Evolutionary conservation across 2,113 vertebrate genomes (phyloP).

Genomic region (Chunga burmeisteri): DNA sequence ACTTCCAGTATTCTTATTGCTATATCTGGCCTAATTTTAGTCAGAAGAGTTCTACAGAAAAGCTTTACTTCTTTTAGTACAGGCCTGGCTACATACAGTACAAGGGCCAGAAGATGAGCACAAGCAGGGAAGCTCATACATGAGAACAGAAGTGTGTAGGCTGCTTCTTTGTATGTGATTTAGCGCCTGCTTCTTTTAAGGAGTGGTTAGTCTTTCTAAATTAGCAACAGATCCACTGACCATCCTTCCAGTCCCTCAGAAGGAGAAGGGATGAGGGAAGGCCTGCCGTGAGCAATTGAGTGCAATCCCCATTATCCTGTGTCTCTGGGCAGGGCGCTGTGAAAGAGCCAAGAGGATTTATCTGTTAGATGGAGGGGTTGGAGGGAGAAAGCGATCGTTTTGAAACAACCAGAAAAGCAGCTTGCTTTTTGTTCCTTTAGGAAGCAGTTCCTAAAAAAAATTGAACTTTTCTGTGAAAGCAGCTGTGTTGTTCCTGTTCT

Average conservation of each 20-base stretch:
- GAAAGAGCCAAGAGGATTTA: background rate
- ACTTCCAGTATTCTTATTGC: background rate
- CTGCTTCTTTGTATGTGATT: background rate
- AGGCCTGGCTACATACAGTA: background rate
- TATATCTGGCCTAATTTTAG: background rate
- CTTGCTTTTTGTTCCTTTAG: background rate
- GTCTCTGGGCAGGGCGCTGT: background rate
- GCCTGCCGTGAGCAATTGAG: background rate
- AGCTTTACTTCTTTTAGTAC: background rate
- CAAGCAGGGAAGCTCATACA: background rate
- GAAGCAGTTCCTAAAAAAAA: background rate
- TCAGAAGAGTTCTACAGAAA: background rate
- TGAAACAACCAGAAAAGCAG: background rate
- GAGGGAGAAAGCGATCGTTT: background rate
- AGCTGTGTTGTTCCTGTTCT: background rate
- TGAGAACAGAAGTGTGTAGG: background rate
- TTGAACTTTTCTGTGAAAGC: background rate
- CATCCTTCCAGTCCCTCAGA: background rate
- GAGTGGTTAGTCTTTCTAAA: slow-evolving; percentile 20
- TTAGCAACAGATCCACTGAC: background rate
- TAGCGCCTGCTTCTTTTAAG: background rate
- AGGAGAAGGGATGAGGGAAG: background rate
- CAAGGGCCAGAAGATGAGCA: background rate
- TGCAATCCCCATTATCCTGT: background rate
- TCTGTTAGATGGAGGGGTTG: background rate